A percentile compares a stretch with the other conserved stretches of the same genome.
Evolutionary conservation across 2,888 invertebrate genomes (phyloP).

Genomic region (Phasia obesa): DNA sequence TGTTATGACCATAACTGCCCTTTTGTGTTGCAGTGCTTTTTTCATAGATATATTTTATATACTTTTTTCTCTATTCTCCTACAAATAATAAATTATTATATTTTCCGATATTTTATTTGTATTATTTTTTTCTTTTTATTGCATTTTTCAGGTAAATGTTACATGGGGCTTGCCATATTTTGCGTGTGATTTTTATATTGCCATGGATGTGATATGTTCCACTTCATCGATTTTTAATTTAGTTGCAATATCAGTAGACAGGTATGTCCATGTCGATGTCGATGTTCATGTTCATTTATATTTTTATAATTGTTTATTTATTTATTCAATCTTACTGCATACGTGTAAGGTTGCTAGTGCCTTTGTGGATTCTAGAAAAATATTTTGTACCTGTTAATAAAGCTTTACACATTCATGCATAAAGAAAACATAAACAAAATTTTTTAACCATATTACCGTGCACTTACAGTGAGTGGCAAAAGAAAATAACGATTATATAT

Average conservation of each 20-base stretch:
- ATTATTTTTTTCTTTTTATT: neutral
- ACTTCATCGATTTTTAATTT: constrained; percentile 99
- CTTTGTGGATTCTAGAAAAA: neutral
- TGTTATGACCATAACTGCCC: neutral
- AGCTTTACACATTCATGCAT: constrained; percentile 40
- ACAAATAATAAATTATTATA: neutral
- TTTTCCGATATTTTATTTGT: constrained; percentile 42
- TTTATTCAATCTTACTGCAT: neutral
- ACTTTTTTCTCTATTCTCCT: neutral
- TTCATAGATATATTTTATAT: neutral
- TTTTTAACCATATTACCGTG: neutral
- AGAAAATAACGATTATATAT: neutral
- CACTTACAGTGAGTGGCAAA: constrained; percentile 6
- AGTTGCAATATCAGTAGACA: constrained; percentile 98
- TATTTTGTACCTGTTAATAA: constrained; percentile 10
- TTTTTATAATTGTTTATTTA: constrained; percentile 8
- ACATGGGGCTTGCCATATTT: constrained; percentile 95
- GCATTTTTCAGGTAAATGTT: constrained; percentile 87
- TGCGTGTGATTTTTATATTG: constrained; percentile 98
- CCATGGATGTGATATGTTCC: constrained; percentile 98
- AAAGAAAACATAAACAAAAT: constrained; percentile 3
- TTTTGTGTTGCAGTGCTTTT: neutral
- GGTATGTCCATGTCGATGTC: constrained; percentile 85
- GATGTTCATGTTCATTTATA: constrained; percentile 12
- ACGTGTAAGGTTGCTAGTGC: neutral